A percentile compares a stretch with the other conserved stretches of the same genome.
These are phyloP conservation scores for Oasisia sp. DNA, from an alignment of 2,888 invertebrate species.

Conservation along the genomic window DNA sequence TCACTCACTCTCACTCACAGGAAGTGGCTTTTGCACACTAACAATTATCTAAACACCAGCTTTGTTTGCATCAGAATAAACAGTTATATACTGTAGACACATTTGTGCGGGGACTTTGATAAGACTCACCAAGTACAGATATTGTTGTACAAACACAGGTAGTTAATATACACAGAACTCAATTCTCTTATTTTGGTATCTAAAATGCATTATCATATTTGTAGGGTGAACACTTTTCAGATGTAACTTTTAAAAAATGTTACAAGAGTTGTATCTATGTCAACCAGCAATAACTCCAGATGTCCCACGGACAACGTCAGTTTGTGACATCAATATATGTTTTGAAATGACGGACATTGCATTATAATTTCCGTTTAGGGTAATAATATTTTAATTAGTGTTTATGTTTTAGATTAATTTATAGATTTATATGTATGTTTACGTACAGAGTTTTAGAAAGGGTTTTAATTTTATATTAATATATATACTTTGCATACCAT, in stretches of 20 bases:
- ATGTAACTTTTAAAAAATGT: background rate
- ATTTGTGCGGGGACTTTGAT: background rate
- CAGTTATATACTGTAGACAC: background rate
- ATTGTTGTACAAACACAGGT: background rate
- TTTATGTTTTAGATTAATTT: too few species aligned
- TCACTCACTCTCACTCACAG: background rate
- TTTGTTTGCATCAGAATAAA: background rate
- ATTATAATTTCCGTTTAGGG: too few species aligned
- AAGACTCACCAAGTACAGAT: background rate
- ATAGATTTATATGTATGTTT: too few species aligned
- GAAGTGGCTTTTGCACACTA: background rate
- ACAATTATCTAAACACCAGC: background rate
- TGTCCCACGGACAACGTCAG: too few species aligned
- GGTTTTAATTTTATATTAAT: too few species aligned
- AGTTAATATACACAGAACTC: background rate
- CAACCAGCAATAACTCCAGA: too few species aligned
- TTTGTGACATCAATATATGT: too few species aligned
- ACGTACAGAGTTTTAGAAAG: too few species aligned
- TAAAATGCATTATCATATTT: background rate
- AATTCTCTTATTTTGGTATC: background rate
- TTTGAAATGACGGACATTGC: too few species aligned
- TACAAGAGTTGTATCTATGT: background rate
- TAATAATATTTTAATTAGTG: too few species aligned
- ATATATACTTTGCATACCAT: too few species aligned
- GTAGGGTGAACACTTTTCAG: background rate